These are phyloP conservation scores for Aphelenchoides fujianensis DNA, from an alignment of 1,140 invertebrate species.

Conservation along the genomic window DNA sequence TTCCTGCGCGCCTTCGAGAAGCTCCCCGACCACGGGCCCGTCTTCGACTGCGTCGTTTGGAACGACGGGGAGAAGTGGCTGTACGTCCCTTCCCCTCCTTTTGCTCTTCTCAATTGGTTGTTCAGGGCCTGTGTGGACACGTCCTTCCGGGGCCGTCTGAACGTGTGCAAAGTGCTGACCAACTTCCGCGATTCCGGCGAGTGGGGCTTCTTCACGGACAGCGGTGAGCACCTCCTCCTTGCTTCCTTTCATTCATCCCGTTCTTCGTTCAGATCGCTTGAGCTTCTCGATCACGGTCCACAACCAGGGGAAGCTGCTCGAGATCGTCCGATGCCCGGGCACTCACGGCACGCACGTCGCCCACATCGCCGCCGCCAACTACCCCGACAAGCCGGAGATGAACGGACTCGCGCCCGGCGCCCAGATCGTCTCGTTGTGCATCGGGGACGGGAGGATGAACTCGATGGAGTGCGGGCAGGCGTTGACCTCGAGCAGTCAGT, in stretches of 20 bases:
- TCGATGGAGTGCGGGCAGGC: slow-evolving; percentile 95
- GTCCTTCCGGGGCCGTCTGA: slow-evolving; percentile 76
- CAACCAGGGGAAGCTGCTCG: slow-evolving; percentile 82
- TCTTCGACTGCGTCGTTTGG: slow-evolving; percentile 89
- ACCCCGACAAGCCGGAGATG: slow-evolving; percentile 80
- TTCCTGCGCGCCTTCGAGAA: slow-evolving; percentile 78
- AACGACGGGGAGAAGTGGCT: slow-evolving; percentile 78
- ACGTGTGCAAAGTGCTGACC: slow-evolving; percentile 74
- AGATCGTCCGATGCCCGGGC: slow-evolving; percentile 86
- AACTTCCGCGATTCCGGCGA: slow-evolving; percentile 79
- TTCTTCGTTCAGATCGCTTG: slow-evolving; percentile 72
- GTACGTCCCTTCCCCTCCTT: slow-evolving; percentile 64
- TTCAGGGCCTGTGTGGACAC: slow-evolving; percentile 81
- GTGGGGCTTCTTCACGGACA: slow-evolving; percentile 73
- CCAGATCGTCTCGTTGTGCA: slow-evolving; percentile 85
- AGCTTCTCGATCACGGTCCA: slow-evolving; percentile 89
- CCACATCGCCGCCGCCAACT: slow-evolving; percentile 85
- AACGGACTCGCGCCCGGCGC: slow-evolving; percentile 95
- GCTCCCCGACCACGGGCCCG: slow-evolving; percentile 78
- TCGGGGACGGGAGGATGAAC: slow-evolving; percentile 79
- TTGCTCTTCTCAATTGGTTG: slow-evolving; percentile 26
- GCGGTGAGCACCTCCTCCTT: slow-evolving; percentile 47
- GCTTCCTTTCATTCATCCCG: too few relatives aligned
- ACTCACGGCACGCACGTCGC: slow-evolving; percentile 95
- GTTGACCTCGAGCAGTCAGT: slow-evolving; percentile 82